Evolutionary conservation across 2,797 vertebrate genomes (phyloP), one percentile per base, ranked within the genome.

Genomic region (Arrhamphus sclerolepis): DNA sequence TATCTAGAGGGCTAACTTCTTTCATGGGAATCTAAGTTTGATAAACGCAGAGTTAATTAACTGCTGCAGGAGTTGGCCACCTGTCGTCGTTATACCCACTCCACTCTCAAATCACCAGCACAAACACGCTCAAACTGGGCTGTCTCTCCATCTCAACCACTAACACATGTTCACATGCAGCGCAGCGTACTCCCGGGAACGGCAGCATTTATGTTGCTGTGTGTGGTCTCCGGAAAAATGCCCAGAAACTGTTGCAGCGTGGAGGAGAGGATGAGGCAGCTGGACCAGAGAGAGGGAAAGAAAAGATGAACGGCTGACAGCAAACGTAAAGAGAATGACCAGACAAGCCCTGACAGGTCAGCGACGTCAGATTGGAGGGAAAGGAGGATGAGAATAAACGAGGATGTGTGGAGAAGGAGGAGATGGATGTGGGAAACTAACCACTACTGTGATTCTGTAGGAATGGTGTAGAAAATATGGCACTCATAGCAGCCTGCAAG

Each of bases 31-130:
- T 73, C 60, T 48, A 54, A 60, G 62, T 71, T 69, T 47, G 75
- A 76, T 73, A 80, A 84, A 76, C 14, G 56, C 51, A 13, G 60
- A 46, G 54, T 88, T 85, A 80, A 87, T 87, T 85, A 84, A 85
- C 60, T 74, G 75, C 69, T 75, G 73, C 66, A 78, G 56, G 71
- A 86, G 29, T 34, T n/a, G 71, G 59, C 81, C 83, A 87, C 82
- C 85, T 90, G 90, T 82, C 72, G 48, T 62, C 50, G 43, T 78
- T 71, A 69, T 66, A 66, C 77, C 80, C 80, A 76, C 77, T 84
- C 46, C 56, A 29, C 56, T 67, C 47, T 70, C 52, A 78, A 77
- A 11, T 26, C 80, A 62, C 57, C 57, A 43, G 51, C 46, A 42
- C 29, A n/a, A 26, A 54, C 52, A 22, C 18, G 4, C 41, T n/a